phyloP scores from a whole-genome alignment of 1,140 invertebrate species.

The Galendromus occidentalis region DNA sequence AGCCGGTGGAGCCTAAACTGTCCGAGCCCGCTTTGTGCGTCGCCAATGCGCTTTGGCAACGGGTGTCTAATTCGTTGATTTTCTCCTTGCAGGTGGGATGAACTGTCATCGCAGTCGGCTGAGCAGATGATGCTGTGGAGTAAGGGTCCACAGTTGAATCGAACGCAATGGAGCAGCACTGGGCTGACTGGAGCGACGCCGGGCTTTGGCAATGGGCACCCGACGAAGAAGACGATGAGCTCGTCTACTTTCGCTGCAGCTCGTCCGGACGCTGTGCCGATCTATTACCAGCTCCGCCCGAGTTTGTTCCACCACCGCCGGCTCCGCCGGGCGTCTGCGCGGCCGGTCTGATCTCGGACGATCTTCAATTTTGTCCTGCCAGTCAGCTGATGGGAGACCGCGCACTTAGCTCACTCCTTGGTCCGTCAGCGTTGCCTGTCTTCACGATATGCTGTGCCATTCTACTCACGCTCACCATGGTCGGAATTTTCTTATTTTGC shows the following conservation, averaged over 20 bases:
- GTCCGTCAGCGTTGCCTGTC: background rate
- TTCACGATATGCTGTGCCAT: constrained; percentile 4
- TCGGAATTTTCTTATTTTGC: constrained; percentile 3
- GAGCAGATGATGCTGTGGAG: no score
- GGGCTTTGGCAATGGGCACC: constrained; percentile 4
- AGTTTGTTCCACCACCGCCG: background rate
- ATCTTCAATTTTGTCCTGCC: constrained; percentile 6
- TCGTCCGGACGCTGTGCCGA: constrained; percentile 9
- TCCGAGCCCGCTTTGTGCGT: no score
- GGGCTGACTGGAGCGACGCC: constrained; percentile 9
- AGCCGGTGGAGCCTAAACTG: no score
- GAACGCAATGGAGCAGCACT: constrained; percentile 6
- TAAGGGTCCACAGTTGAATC: no score
- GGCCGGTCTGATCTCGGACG: background rate
- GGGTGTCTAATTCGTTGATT: no score
- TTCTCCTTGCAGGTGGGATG: no score
- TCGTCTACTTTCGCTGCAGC: constrained; percentile 9
- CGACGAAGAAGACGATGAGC: constrained; percentile 4
- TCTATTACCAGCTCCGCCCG: background rate
- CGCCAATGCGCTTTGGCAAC: no score
- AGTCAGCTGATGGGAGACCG: constrained; percentile 4
- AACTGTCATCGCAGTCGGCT: no score
- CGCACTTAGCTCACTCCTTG: background rate
- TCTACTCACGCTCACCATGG: background rate
- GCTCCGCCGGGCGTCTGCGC: constrained; percentile 4